These are phyloP conservation scores for Asteroscopus sphinx DNA, from an alignment of 2,888 invertebrate species.

Conservation along the genomic window DNA sequence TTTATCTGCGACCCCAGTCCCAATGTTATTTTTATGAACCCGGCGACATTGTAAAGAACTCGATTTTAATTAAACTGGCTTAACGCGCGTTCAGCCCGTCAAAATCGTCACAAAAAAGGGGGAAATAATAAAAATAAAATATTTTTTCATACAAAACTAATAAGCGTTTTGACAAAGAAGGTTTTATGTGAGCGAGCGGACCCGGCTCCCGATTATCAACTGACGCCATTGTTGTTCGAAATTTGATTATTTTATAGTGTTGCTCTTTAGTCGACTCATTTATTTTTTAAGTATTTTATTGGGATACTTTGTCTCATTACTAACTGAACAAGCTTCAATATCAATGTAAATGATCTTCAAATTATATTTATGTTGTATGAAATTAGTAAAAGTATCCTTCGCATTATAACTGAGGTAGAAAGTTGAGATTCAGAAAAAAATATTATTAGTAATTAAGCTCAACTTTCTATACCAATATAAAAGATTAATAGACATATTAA, in stretches of 20 bases:
- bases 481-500: conserved; percentile 50
- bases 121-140: conserved; percentile 61
- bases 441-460: conserved; percentile 12
- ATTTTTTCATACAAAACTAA: conserved; percentile 66
- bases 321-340: not conserved
- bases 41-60: conserved; percentile 68
- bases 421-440: conserved; percentile 36
- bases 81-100: conserved; percentile 68
- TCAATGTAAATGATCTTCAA: not conserved
- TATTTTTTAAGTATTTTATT: conserved; percentile 17
- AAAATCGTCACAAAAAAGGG: conserved; percentile 56
- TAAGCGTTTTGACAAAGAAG: conserved; percentile 79
- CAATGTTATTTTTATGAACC: conserved; percentile 86
- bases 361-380: no score
- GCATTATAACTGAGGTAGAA: conserved; percentile 17
- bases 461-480: conserved; percentile 47
- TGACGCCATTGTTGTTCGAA: conserved; percentile 84
- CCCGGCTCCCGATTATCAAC: conserved; percentile 82
- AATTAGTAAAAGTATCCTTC: no score
- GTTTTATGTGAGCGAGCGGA: conserved; percentile 75
- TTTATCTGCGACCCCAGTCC: conserved; percentile 47
- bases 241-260: conserved; percentile 82
- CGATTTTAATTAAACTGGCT: conserved; percentile 86
- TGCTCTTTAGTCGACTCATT: conserved; percentile 62
- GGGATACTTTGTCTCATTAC: not conserved